Evolutionary conservation across 2,888 invertebrate genomes (phyloP), one percentile per base, ranked within the genome.

Genomic region (Trachelus iudaicus): DNA sequence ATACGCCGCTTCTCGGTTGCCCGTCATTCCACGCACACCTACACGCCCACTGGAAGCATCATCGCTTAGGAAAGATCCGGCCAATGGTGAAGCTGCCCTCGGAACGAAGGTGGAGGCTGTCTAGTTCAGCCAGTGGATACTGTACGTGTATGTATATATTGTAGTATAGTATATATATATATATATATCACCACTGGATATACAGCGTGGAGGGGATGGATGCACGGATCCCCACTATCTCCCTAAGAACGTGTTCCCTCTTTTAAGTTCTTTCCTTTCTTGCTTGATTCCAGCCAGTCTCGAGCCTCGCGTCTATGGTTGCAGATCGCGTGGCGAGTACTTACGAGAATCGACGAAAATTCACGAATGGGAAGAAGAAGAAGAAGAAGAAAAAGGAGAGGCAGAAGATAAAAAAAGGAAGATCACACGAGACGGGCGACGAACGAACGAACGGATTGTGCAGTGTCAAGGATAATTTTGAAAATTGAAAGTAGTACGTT

Each of bases 221-320:
- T 23, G 6, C 40, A 56, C 23, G 40, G 23, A 56, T 15, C 40
- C 40, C 40, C 40, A 56, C 40, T 6, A 56, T 23, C 15, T 23
- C 23, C 40, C 23, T 23, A 56, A 23, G 40, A 56, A 56, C 74
- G 12, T 15, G n/a, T 34, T 35, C 35, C 35, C 74, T 73, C 74
- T 35, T 34, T 73, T 1, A 30, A n/a, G 74, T 34, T 73, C 35
- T 23, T 73, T 73, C 34, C 11, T 75, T 33, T 74, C 74, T 30
- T 69, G 15, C 79, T 37, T 35, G 35, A 23, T 31, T 13, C 73
- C 73, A 79, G 78, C 77, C 87, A 90, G 90, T 90, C 88, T 88
- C 87, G 90, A 88, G 87, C 83, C 86, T 89, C 87, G 89, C 88
- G 90, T 89, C 86, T 86, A 85, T 82, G 86, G 85, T 81, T 81